A percentile compares a stretch with the other conserved stretches of the same genome.
phyloP scores from a whole-genome alignment of 1,140 invertebrate genomes.

The Heliconius eleuchia region DNA sequence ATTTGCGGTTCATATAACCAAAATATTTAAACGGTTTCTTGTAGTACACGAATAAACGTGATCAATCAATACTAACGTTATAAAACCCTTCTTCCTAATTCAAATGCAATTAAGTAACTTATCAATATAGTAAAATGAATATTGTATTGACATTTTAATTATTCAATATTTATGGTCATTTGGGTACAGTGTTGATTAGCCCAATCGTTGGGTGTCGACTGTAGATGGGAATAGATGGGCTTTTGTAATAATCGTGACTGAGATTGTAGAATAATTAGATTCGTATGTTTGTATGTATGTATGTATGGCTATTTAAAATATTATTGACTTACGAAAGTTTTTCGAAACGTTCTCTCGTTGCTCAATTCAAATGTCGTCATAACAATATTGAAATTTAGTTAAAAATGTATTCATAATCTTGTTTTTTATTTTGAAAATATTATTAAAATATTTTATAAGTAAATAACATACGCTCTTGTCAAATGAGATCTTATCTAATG shows the following conservation, averaged over 20 bases:
- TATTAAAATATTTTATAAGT: too few species aligned
- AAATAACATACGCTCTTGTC: too few species aligned
- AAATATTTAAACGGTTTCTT: neutral
- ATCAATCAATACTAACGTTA: neutral
- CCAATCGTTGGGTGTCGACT: constrained; percentile 44
- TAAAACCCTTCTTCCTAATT: neutral
- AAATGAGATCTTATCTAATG: too few species aligned
- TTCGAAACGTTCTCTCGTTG: constrained; percentile 51
- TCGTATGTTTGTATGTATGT: constrained; percentile 39
- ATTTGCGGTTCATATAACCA: neutral
- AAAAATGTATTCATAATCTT: too few species aligned
- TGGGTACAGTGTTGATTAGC: constrained; percentile 41
- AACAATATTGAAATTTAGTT: neutral
- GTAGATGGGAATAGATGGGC: constrained; percentile 43
- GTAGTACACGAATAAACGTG: neutral
- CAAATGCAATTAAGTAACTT: neutral
- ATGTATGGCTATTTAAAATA: constrained; percentile 63
- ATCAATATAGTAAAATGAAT: neutral
- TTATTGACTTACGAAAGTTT: constrained; percentile 74
- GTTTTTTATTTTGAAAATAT: too few species aligned
- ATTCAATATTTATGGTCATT: constrained; percentile 37
- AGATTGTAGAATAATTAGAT: constrained; percentile 68
- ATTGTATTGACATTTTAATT: constrained; percentile 27
- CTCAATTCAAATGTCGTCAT: constrained; percentile 41
- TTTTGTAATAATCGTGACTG: constrained; percentile 71